Evolutionary conservation across 2,113 vertebrate genomes (phyloP).

Genomic region (Oryctolagus cuniculus): DNA sequence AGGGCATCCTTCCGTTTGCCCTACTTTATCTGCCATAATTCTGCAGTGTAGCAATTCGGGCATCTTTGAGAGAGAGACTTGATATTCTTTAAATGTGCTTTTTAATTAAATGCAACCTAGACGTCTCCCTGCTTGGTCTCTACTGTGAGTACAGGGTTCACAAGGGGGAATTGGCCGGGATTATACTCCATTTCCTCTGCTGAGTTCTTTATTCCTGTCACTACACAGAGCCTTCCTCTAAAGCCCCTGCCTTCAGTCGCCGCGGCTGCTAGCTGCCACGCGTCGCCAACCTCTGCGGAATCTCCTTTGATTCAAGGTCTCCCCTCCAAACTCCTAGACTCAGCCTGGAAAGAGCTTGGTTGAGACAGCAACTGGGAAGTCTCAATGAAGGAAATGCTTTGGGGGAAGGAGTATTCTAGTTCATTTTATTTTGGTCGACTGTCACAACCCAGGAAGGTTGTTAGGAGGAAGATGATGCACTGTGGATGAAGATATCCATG

Average conservation of each 20-base stretch:
- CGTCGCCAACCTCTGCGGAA: neutral
- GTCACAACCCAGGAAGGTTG: neutral
- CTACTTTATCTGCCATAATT: neutral
- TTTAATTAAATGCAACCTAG: slow-evolving; percentile 25
- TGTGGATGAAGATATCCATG: neutral
- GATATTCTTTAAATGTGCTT: slow-evolving; percentile 18
- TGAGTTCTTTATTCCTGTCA: neutral
- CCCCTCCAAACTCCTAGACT: neutral
- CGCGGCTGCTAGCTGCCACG: rapidly evolving
- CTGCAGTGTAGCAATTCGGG: neutral
- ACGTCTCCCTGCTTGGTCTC: neutral
- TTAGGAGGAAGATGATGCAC: neutral
- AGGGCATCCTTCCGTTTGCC: neutral
- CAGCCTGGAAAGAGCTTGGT: neutral
- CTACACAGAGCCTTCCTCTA: neutral
- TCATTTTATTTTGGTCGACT: neutral
- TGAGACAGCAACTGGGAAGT: neutral
- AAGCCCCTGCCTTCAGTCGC: neutral
- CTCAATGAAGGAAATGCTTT: neutral
- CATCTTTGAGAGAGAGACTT: neutral
- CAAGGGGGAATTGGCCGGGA: neutral
- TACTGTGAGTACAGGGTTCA: neutral
- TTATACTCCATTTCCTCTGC: neutral
- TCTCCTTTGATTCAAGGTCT: neutral
- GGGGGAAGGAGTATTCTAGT: neutral